Evolutionary conservation across 2,888 invertebrate species (phyloP).

Genomic region (Catocala nupta): DNA sequence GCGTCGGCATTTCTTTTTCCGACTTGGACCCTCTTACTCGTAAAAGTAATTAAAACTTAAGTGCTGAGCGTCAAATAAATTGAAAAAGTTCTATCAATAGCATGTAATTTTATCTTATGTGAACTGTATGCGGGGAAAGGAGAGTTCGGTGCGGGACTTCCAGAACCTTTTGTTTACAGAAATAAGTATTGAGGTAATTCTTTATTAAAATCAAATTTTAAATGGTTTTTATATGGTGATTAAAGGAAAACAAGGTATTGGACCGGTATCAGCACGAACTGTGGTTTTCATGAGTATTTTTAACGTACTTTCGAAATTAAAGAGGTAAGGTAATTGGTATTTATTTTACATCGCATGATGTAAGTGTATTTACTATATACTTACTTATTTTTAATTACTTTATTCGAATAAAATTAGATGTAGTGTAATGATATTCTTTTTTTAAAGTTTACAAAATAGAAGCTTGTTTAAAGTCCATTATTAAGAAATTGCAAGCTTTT

Average conservation of each 20-base stretch:
- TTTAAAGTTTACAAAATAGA: not conserved
- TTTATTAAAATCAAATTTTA: constrained; percentile 27
- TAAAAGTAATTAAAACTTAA: constrained; percentile 63
- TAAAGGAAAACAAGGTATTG: constrained; percentile 27
- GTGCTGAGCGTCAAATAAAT: constrained; percentile 57
- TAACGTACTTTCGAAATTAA: not conserved
- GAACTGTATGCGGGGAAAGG: not conserved
- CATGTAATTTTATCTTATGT: constrained; percentile 12
- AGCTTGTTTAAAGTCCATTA: too few species aligned
- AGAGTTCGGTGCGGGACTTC: constrained; percentile 1
- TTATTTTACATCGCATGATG: not conserved
- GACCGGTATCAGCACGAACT: not conserved
- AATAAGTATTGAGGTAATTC: constrained; percentile 21
- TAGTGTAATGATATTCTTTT: not conserved
- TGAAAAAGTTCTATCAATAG: constrained; percentile 60
- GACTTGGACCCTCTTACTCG: constrained; percentile 24
- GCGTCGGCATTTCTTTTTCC: constrained; percentile 21
- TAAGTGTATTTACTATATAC: not conserved
- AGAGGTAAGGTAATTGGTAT: not conserved
- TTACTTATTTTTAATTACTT: not conserved
- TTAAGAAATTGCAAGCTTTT: too few species aligned
- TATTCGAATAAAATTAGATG: not conserved
- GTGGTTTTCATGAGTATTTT: not conserved
- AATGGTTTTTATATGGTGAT: constrained; percentile 18
- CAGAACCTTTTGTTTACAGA: constrained; percentile 17